A percentile compares a stretch with the other conserved stretches of the same genome.
Evolutionary conservation across 2,797 vertebrate species (phyloP).

Genomic region (Pipistrellus kuhlii): DNA sequence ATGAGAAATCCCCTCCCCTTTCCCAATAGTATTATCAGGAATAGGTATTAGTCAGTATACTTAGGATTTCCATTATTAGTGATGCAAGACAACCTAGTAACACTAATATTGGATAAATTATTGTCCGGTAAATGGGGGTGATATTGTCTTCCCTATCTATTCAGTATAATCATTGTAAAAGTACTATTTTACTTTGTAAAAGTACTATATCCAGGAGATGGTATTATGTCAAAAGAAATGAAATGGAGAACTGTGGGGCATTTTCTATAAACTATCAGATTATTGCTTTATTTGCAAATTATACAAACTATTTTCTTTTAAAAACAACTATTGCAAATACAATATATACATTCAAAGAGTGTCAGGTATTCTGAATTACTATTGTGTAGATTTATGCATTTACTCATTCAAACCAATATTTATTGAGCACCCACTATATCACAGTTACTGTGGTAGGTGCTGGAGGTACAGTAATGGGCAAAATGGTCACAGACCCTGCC

Average conservation of each 20-base stretch:
- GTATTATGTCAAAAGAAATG: constrained; percentile 38
- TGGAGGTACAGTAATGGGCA: neutral
- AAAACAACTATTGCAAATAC: constrained; percentile 15
- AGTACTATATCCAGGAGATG: neutral
- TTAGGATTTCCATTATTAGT: neutral
- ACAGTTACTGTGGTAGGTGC: neutral
- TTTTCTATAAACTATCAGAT: constrained; percentile 5
- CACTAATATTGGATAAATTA: neutral
- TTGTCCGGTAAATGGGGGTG: neutral
- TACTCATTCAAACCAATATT: neutral
- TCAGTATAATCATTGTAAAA: neutral
- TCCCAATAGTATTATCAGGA: neutral
- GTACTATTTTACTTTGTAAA: constrained; percentile 31
- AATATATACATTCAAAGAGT: neutral
- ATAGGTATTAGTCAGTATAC: neutral
- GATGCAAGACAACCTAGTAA: neutral
- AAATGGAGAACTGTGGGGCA: neutral
- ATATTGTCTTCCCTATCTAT: neutral
- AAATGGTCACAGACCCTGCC: neutral
- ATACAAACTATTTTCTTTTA: neutral
- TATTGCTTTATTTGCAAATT: neutral
- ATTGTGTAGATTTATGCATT: neutral
- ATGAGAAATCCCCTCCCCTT: neutral
- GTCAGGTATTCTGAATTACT: neutral
- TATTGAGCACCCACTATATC: neutral